These are phyloP conservation scores for Cotesia typhae DNA, from an alignment of 1,140 invertebrate genomes.

Conservation along the genomic window DNA sequence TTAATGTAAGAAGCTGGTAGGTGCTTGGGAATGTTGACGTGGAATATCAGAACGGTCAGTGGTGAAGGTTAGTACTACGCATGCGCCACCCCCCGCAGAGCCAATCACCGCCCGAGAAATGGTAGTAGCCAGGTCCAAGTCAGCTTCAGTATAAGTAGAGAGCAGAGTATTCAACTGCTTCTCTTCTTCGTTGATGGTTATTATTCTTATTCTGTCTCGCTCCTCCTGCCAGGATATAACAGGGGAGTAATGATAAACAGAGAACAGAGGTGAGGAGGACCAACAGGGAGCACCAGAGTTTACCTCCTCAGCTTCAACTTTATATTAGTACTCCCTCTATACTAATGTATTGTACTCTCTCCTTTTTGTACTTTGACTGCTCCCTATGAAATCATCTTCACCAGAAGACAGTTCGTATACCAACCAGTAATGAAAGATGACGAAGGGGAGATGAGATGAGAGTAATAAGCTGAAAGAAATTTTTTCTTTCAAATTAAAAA, in stretches of 20 bases:
- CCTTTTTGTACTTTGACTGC: too few relatives aligned
- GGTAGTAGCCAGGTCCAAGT: constrained; percentile 58
- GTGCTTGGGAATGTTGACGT: constrained; percentile 24
- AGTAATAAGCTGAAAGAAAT: constrained; percentile 24
- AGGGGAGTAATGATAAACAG: constrained; percentile 36
- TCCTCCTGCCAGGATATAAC: constrained; percentile 23
- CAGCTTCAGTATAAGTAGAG: constrained; percentile 39
- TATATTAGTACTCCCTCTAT: too few relatives aligned
- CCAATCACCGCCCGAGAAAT: constrained; percentile 64
- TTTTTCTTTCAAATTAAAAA: too few relatives aligned
- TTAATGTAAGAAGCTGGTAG: constrained; percentile 38
- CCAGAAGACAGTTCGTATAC: constrained; percentile 14
- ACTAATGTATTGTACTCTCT: too few relatives aligned
- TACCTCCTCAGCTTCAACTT: too few relatives aligned
- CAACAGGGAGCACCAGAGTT: constrained; percentile 3
- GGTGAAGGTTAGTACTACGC: constrained; percentile 51
- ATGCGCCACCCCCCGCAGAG: constrained; percentile 62
- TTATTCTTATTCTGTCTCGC: constrained; percentile 15
- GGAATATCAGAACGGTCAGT: constrained; percentile 29
- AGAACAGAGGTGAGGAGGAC: constrained; percentile 2
- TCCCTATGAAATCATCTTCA: constrained; percentile 12
- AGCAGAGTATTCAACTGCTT: constrained; percentile 13
- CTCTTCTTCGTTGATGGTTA: constrained; percentile 2
- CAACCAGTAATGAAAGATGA: constrained; percentile 25
- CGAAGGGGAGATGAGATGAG: constrained; percentile 23